phyloP scores from a whole-genome alignment of 2,888 invertebrate species.

The Leucophenga montana region DNA sequence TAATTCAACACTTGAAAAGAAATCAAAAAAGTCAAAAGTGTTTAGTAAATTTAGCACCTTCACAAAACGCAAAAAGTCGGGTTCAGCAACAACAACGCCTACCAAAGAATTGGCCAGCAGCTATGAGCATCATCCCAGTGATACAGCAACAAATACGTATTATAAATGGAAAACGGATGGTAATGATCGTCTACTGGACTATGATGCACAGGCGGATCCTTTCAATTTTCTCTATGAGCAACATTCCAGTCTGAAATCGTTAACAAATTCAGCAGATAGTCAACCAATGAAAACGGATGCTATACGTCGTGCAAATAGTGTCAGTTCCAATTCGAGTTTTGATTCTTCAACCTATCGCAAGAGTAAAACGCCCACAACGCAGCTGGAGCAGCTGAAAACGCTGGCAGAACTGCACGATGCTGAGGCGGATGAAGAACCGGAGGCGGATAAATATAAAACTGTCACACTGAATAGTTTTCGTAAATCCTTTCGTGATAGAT shows the following conservation, averaged over 20 bases:
- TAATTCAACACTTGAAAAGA: constrained; percentile 63
- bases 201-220: constrained; percentile 68
- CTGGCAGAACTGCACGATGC: constrained; percentile 51
- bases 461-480: constrained; percentile 71
- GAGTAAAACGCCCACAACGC: constrained; percentile 64
- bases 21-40: constrained; percentile 68
- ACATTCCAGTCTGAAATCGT: constrained; percentile 59
- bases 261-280: constrained; percentile 26
- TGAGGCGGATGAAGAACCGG: constrained; percentile 52
- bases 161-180: constrained; percentile 70
- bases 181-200: constrained; percentile 57
- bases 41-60: constrained; percentile 71
- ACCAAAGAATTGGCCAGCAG: constrained; percentile 52
- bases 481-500: constrained; percentile 70
- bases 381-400: constrained; percentile 65
- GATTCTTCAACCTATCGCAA: constrained; percentile 70
- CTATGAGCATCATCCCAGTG: constrained; percentile 68
- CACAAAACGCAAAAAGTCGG: constrained; percentile 67
- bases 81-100: constrained; percentile 46
- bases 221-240: constrained; percentile 70
- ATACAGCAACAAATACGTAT: constrained; percentile 68
- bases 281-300: neutral
- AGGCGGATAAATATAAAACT: constrained; percentile 69
- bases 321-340: constrained; percentile 53
- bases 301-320: constrained; percentile 46